These are phyloP conservation scores for Pristionchus arcanus DNA, from an alignment of 2,888 invertebrate genomes.

Conservation along the genomic window DNA sequence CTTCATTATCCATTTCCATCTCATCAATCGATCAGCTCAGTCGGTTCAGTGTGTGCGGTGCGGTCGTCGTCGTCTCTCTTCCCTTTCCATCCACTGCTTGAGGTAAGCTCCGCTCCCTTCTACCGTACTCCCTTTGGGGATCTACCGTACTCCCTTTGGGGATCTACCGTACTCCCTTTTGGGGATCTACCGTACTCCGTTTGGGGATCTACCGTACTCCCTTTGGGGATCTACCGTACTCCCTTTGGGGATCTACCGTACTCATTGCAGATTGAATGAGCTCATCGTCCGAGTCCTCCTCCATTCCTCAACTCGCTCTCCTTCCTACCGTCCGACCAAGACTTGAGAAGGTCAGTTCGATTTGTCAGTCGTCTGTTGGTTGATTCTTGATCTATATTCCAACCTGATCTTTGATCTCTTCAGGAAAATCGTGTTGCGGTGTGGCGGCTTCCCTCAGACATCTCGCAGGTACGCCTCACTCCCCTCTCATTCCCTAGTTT, in stretches of 20 bases:
- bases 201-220: background rate
- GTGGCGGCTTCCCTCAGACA: constrained; percentile 42
- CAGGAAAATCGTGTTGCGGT: constrained; percentile 4
- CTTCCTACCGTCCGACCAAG: background rate
- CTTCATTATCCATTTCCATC: constrained; percentile 19
- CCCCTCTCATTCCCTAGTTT: too few relatives aligned
- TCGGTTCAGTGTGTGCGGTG: background rate
- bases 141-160: background rate
- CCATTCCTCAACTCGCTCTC: background rate
- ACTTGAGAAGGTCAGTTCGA: background rate
- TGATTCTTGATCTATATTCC: background rate
- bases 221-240: background rate
- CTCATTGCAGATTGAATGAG: constrained; percentile 19
- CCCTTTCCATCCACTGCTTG: background rate
- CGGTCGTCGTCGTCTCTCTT: constrained; percentile 33
- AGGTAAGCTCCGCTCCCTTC: background rate
- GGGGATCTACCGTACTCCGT: background rate
- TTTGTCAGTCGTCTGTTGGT: background rate
- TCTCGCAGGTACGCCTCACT: constrained; percentile 24
- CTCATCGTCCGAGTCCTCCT: background rate
- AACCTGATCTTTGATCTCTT: background rate
- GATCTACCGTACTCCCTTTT: background rate
- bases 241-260: background rate
- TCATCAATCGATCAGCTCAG: background rate
- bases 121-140: background rate